A percentile compares a stretch with the other conserved stretches of the same genome.
These are phyloP conservation scores for Penaeus japonicus DNA, from an alignment of 1,140 invertebrate genomes.

Conservation along the genomic window DNA sequence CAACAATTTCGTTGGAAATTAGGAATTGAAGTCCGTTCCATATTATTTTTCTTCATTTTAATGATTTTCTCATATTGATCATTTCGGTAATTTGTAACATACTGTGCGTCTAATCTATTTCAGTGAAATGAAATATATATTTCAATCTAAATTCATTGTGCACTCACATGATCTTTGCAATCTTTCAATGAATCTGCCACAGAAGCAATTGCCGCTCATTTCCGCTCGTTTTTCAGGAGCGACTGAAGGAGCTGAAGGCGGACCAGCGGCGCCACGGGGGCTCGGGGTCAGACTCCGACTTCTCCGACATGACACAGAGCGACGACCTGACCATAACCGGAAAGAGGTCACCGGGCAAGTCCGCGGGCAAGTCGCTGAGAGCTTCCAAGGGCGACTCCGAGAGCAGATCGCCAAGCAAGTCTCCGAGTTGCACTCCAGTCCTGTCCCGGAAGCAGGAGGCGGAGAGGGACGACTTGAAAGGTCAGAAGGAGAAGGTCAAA, in stretches of 20 bases:
- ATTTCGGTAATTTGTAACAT: no score
- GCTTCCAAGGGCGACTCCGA: background rate
- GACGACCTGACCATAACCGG: conserved; percentile 31
- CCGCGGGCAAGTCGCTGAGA: background rate
- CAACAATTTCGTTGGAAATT: no score
- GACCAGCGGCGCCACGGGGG: background rate
- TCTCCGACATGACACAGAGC: conserved; percentile 25
- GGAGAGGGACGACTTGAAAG: background rate
- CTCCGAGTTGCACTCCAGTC: background rate
- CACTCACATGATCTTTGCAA: background rate
- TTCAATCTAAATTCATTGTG: background rate
- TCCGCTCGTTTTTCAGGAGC: background rate
- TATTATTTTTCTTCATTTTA: no score
- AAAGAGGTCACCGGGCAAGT: background rate
- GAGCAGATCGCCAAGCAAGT: background rate
- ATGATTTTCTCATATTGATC: no score
- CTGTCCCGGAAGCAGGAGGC: background rate
- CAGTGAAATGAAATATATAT: background rate
- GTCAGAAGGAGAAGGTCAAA: background rate
- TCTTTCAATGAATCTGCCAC: background rate
- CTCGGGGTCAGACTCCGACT: background rate
- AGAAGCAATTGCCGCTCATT: background rate
- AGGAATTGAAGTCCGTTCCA: no score
- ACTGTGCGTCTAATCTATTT: no score
- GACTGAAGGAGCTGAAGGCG: conserved; percentile 24